A percentile compares a stretch with the other conserved stretches of the same genome.
Evolutionary conservation across 2,113 vertebrate species (phyloP).

Genomic region (Odontesthes bonariensis): DNA sequence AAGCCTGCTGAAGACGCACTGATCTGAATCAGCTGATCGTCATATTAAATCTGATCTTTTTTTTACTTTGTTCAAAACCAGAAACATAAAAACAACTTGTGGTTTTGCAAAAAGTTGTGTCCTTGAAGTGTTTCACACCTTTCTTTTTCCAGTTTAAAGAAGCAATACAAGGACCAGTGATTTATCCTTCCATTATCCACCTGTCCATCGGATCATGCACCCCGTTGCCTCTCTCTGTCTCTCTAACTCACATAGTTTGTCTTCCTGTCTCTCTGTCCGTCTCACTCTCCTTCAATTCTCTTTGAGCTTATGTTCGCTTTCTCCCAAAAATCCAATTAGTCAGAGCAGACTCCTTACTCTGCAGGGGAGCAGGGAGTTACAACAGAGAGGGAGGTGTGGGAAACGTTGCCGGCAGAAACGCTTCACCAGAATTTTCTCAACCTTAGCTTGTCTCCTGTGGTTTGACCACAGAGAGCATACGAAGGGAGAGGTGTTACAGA

Average conservation of each 20-base stretch:
- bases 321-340: constrained; percentile 68
- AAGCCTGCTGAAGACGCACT: too few relatives aligned
- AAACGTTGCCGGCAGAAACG: constrained; percentile 40
- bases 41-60: too few relatives aligned
- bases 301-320: constrained; percentile 16
- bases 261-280: constrained; percentile 38
- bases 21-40: too few relatives aligned
- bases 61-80: too few relatives aligned
- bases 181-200: constrained; percentile 20
- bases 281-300: constrained; percentile 44
- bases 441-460: constrained; percentile 37
- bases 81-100: too few relatives aligned
- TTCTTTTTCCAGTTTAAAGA: neutral
- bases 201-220: neutral
- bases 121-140: neutral
- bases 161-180: neutral
- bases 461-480: constrained; percentile 34
- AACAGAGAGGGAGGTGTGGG: constrained; percentile 9
- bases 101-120: neutral
- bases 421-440: constrained; percentile 55
- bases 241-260: constrained; percentile 10
- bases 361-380: constrained; percentile 23
- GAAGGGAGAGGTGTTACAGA: constrained; percentile 4
- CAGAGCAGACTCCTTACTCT: constrained; percentile 36
- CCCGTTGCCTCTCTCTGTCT: neutral